A percentile compares a stretch with the other conserved stretches of the same genome.
These are phyloP conservation scores for Strigops habroptila DNA, from an alignment of 2,113 vertebrate genomes.

Conservation along the genomic window DNA sequence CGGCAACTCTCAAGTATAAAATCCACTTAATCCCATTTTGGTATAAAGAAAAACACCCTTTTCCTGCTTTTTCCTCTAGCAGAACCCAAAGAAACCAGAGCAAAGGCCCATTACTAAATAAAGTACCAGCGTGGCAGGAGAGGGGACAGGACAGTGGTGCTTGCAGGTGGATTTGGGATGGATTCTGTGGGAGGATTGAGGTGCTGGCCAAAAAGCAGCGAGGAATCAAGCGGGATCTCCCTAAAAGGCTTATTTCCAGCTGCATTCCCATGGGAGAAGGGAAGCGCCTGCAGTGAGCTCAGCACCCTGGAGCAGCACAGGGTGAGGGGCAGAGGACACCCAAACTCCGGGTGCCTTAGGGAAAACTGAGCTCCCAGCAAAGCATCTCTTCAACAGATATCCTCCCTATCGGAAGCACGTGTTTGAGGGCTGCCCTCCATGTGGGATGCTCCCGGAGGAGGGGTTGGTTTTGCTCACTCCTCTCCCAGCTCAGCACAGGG, in stretches of 20 bases:
- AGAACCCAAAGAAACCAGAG: background rate
- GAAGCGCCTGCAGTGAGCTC: background rate
- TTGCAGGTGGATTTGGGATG: fast-evolving
- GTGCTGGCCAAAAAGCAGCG: background rate
- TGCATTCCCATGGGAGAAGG: fast-evolving
- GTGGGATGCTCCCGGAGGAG: background rate
- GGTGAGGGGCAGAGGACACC: background rate
- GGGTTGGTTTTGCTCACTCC: background rate
- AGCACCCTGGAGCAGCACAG: background rate
- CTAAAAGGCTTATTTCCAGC: fast-evolving
- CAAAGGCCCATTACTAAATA: background rate
- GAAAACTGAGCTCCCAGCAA: background rate
- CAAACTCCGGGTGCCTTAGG: background rate
- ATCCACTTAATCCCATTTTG: background rate
- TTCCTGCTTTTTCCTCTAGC: background rate
- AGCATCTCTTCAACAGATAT: fast-evolving
- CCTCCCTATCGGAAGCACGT: background rate
- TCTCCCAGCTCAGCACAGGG: fast-evolving
- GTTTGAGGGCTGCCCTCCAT: fast-evolving
- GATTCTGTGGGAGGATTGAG: background rate
- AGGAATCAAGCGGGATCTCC: background rate
- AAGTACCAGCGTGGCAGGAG: background rate
- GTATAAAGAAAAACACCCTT: background rate
- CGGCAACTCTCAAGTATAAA: background rate
- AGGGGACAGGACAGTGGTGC: fast-evolving